Base-by-base conservation (phyloP, 2,888 invertebrate genomes). In the Eurois occulta region DNA sequence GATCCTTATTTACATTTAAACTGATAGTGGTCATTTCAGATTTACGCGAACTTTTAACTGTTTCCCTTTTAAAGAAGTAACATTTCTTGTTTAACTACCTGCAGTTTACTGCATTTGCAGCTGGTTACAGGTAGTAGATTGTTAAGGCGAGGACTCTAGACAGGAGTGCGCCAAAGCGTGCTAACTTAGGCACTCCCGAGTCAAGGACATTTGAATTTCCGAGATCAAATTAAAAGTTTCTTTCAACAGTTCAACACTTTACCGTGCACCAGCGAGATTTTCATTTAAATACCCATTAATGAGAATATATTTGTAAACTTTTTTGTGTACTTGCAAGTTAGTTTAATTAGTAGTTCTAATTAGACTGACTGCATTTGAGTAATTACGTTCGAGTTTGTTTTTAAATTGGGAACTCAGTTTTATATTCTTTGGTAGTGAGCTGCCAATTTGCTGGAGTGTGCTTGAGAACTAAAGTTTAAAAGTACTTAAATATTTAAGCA, bases 141-240 rank as follows among this genome's bases (percentile, higher is more conserved):
- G 74, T 81, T 75, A 72, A 69, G 21, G 70, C 60, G 58, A 77
- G 77, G 68, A 78, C 82, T 89, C 86, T 85, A 85, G 82, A 89
- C 87, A 83, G 81, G 87, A 90, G 88, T 87, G 88, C 87, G 86
- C 89, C 88, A 86, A 90, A 90, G 86, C 86, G 85, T 81, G 81
- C 87, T 86, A 90, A 89, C 88, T 91, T 86, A 85, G 85, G 85
- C 88, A 88, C 85, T 88, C 89, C 87, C 68, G 10, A 87, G 84
- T 89, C 87, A 90, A 87, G 84, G 86, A 88, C 89, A 86, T 90
- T 91, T 89, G 86, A 90, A 89, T 90, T 89, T 85, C 81, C 77
- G 77, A 87, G 86, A 90, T 88, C 89, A 91, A 92, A 91, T 92
- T 91, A 91, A 91, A 92, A 90, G 90, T 91, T 92, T 88, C 62